Evolutionary conservation across 2,888 invertebrate species (phyloP).

Genomic region (Atrina japonica): DNA sequence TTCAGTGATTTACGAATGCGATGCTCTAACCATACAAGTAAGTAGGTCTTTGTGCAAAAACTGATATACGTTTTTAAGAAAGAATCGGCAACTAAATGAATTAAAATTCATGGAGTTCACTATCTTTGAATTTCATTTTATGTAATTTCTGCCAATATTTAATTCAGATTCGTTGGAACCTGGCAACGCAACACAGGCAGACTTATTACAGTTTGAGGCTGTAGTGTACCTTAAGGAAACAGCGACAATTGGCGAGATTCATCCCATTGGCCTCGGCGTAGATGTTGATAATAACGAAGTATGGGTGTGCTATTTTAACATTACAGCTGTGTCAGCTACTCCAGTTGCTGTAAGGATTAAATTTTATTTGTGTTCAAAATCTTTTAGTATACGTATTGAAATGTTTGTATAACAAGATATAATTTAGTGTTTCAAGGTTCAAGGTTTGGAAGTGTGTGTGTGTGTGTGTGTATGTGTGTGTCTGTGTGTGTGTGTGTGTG

Average conservation of each 20-base stretch:
- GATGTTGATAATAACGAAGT: slow-evolving; percentile 38
- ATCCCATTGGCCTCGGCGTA: slow-evolving; percentile 33
- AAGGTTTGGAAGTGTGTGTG: no score
- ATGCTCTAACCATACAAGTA: no score
- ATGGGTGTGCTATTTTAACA: slow-evolving; percentile 33
- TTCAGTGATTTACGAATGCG: no score
- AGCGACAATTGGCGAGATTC: slow-evolving; percentile 14
- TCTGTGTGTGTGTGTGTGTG: no score
- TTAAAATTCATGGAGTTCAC: not conserved
- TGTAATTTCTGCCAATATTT: no score
- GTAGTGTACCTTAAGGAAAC: slow-evolving; percentile 4
- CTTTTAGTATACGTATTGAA: no score
- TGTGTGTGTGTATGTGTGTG: no score
- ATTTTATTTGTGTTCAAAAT: no score
- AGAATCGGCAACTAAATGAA: not conserved
- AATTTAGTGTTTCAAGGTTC: no score
- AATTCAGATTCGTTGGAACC: not conserved
- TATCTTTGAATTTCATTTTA: not conserved
- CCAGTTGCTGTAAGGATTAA: not conserved
- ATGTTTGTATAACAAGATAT: no score
- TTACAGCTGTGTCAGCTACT: slow-evolving; percentile 23
- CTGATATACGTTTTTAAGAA: not conserved
- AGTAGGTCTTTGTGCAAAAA: no score
- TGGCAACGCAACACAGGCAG: not conserved
- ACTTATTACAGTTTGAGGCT: slow-evolving; percentile 26